These are phyloP conservation scores for Tachysurus vachellii DNA, from an alignment of 2,113 vertebrate genomes.

Conservation along the genomic window DNA sequence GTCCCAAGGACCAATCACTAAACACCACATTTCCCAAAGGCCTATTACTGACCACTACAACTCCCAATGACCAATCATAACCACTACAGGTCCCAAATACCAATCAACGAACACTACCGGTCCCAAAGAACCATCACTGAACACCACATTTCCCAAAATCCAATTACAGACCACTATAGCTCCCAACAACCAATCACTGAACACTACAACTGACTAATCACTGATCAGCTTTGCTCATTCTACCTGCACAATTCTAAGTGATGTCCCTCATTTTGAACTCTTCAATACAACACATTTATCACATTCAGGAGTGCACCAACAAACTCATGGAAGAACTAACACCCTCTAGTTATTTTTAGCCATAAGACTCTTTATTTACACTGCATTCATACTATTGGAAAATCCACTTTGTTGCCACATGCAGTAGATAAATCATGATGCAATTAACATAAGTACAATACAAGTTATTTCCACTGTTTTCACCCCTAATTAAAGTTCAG, in stretches of 20 bases:
- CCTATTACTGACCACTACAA: too few species aligned
- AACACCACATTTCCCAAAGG: too few species aligned
- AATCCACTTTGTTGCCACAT: constrained; percentile 9
- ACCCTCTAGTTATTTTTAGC: background rate
- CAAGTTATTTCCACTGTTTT: constrained; percentile 25
- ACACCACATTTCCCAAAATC: too few species aligned
- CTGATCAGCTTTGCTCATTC: background rate
- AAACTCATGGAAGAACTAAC: background rate
- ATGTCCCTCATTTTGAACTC: too few species aligned
- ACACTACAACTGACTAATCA: background rate
- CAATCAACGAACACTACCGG: too few species aligned
- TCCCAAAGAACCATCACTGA: too few species aligned
- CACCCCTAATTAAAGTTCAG: constrained; percentile 3
- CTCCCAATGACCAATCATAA: too few species aligned
- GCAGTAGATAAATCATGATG: background rate
- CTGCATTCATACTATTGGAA: background rate
- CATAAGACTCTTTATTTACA: constrained; percentile 1
- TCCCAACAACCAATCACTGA: background rate
- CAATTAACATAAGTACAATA: constrained; percentile 8
- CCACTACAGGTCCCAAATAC: too few species aligned
- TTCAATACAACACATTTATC: too few species aligned
- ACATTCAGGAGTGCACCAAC: background rate
- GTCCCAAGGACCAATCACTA: too few species aligned
- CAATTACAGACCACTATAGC: too few species aligned
- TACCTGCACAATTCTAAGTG: too few species aligned